These are phyloP conservation scores for Yoshiicerus persimilis DNA, from an alignment of 1,140 invertebrate species.

Conservation along the genomic window DNA sequence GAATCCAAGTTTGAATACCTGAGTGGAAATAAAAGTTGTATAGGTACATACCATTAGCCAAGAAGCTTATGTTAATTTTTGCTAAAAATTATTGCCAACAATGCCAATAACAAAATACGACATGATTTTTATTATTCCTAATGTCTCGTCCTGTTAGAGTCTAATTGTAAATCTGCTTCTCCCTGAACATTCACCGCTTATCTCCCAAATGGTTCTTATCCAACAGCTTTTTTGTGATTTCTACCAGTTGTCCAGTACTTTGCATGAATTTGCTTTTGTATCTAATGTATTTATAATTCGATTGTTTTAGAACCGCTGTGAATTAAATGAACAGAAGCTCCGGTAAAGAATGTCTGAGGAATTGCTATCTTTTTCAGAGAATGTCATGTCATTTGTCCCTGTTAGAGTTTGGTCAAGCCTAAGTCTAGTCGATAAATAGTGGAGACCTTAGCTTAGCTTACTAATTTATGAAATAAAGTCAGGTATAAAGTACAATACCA, in stretches of 20 bases:
- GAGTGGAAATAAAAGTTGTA: not conserved
- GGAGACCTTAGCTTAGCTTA: not conserved
- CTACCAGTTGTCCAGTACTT: no score
- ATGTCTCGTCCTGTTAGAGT: not conserved
- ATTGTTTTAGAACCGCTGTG: not conserved
- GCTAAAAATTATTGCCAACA: not conserved
- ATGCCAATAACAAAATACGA: not conserved
- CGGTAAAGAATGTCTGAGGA: not conserved
- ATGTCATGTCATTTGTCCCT: not conserved
- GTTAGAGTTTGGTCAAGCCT: not conserved
- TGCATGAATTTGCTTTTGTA: no score
- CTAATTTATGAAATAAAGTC: conserved; percentile 2
- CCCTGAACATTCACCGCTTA: not conserved
- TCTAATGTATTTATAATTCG: no score
- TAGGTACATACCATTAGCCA: not conserved
- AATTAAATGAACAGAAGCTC: not conserved
- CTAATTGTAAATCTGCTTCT: not conserved
- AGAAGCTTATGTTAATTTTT: not conserved
- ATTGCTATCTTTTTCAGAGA: not conserved
- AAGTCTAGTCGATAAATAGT: not conserved
- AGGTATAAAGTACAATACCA: not conserved
- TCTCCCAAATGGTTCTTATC: not conserved
- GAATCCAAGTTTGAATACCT: not conserved
- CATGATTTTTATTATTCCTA: not conserved
- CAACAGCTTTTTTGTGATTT: no score